Evolutionary conservation across 2,888 invertebrate species (phyloP).

Genomic region (Callyntrura sp.): DNA sequence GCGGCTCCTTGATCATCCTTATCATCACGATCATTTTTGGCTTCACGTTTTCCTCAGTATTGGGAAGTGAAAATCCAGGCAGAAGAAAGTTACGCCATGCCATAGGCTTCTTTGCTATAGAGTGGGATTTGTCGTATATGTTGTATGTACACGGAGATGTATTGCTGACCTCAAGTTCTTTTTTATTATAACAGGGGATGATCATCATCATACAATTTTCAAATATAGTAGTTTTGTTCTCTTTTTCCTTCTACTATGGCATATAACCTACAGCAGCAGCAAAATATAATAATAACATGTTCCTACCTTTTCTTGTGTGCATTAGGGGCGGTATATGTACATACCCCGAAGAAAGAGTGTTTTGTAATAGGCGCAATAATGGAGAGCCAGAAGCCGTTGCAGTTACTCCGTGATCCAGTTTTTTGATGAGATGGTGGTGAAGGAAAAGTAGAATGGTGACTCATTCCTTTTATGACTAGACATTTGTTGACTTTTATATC

Average conservation of each 20-base stretch:
- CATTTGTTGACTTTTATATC: conserved; percentile 72
- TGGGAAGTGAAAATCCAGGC: conserved; percentile 26
- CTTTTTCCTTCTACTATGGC: neutral
- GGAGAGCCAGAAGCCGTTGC: conserved; percentile 61
- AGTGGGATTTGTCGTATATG: neutral
- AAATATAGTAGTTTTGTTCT: conserved; percentile 23
- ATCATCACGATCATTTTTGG: conserved; percentile 42
- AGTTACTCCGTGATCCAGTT: conserved; percentile 75
- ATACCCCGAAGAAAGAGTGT: too few species aligned
- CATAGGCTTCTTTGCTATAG: neutral
- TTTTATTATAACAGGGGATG: neutral
- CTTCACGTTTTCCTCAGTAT: conserved; percentile 37
- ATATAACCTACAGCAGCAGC: neutral
- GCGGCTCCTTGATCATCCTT: neutral
- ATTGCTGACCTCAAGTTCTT: conserved; percentile 31
- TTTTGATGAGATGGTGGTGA: conserved; percentile 68
- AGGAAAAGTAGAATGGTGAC: conserved; percentile 65
- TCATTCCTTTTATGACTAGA: conserved; percentile 68
- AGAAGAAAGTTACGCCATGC: neutral
- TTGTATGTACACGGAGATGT: conserved; percentile 1
- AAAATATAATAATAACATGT: neutral
- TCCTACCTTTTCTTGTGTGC: too few species aligned
- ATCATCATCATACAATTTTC: conserved; percentile 47
- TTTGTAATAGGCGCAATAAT: conserved; percentile 49
- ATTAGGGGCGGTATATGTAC: too few species aligned